Conservation (phyloP, 2,888 invertebrate genomes). For the Gymnoscelis rufifasciata region DNA sequence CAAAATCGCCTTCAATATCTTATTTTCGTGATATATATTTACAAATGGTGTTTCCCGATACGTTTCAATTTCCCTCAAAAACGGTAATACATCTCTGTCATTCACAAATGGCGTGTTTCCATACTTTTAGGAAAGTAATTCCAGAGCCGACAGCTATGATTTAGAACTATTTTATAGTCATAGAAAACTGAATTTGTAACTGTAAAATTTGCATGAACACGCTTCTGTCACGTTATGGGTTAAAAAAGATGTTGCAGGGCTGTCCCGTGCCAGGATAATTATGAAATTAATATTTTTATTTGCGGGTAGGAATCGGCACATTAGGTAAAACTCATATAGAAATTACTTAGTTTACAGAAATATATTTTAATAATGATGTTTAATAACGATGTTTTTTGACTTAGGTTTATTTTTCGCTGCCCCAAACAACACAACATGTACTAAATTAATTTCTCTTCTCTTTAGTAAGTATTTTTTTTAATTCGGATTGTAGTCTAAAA, state of each 20-base stretch:
- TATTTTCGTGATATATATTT: not conserved
- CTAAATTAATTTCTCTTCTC: too few relatives aligned
- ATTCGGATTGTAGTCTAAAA: too few relatives aligned
- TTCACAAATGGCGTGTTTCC: slow-evolving; percentile 15
- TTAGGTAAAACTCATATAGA: too few relatives aligned
- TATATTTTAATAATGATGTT: too few relatives aligned
- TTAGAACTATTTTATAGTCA: slow-evolving; percentile 34
- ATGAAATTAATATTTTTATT: not conserved
- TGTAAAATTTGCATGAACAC: slow-evolving; percentile 30
- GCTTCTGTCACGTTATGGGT: slow-evolving; percentile 29
- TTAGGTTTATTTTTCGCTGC: too few relatives aligned
- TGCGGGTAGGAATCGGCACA: too few relatives aligned
- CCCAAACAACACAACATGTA: too few relatives aligned
- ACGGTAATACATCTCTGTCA: slow-evolving; percentile 13
- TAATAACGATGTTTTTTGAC: too few relatives aligned
- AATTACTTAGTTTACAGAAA: too few relatives aligned
- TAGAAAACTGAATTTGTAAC: slow-evolving; percentile 34
- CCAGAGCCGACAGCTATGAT: slow-evolving; percentile 26
- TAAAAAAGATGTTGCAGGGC: slow-evolving; percentile 28
- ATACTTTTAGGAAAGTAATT: slow-evolving; percentile 20
- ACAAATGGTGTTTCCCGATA: not conserved
- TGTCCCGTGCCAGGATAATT: slow-evolving; percentile 7
- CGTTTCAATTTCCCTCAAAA: slow-evolving; percentile 4
- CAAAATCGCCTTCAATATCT: not conserved
- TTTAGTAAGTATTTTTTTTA: too few relatives aligned